Percentiles rank a stretch among this genome's conserved stretches.
Evolutionary conservation across 2,888 invertebrate genomes (phyloP).

Genomic region (Spisula subtruncata): DNA sequence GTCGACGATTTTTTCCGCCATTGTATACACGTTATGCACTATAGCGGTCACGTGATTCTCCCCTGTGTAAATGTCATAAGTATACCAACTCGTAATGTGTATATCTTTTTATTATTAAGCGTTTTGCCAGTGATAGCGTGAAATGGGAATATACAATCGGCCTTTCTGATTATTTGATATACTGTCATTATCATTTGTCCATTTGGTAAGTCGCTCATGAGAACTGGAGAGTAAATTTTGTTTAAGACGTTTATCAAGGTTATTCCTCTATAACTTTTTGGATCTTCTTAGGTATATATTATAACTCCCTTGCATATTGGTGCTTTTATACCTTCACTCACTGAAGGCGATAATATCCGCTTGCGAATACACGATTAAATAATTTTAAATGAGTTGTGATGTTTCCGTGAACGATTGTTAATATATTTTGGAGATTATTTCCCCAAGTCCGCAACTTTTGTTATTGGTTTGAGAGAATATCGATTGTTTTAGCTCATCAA

Average conservation of each 20-base stretch:
- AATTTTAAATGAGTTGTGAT: conserved; percentile 36
- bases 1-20: too few species aligned
- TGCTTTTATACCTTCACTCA: conserved; percentile 55
- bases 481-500: conserved; percentile 16
- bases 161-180: neutral
- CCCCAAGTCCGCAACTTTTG: conserved; percentile 24
- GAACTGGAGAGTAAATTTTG: too few species aligned
- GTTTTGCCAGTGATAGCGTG: conserved; percentile 52
- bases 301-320: conserved; percentile 52
- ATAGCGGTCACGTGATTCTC: too few species aligned
- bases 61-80: too few species aligned
- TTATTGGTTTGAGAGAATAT: conserved; percentile 38
- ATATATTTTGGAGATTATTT: conserved; percentile 27
- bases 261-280: conserved; percentile 14
- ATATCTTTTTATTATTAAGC: too few species aligned
- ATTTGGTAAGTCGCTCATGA: neutral
- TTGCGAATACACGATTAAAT: conserved; percentile 44
- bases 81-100: too few species aligned
- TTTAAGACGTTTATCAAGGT: neutral
- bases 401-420: conserved; percentile 35
- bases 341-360: conserved; percentile 27
- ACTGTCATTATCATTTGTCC: neutral
- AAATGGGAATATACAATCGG: conserved; percentile 49
- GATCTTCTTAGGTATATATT: conserved; percentile 29
- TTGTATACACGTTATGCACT: too few species aligned